Evolutionary conservation across 1,140 invertebrate species (phyloP).

Genomic region (Aphelenchoides fujianensis): DNA sequence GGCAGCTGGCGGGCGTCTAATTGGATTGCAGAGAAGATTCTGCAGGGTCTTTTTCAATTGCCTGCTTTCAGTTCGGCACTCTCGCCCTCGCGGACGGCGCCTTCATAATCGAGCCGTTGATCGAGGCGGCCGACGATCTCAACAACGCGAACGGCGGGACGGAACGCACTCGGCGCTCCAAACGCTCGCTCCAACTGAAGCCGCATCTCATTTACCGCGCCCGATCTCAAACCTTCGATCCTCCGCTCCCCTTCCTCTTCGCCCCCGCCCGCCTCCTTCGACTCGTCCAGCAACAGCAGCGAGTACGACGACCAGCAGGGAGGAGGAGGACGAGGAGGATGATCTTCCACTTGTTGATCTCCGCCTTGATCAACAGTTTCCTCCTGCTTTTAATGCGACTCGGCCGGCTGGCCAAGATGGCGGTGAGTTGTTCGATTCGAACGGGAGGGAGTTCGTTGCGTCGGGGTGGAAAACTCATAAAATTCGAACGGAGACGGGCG

Average conservation of each 20-base stretch:
- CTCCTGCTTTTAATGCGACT: background rate
- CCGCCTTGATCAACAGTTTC: too few species aligned
- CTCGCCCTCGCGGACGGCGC: constrained; percentile 51
- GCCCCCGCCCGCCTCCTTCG: background rate
- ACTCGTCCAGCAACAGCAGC: background rate
- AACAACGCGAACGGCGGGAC: constrained; percentile 12
- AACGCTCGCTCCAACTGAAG: constrained; percentile 18
- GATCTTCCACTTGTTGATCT: too few species aligned
- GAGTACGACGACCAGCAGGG: background rate
- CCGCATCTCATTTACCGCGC: constrained; percentile 44
- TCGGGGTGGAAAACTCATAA: background rate
- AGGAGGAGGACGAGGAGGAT: background rate
- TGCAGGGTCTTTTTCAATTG: constrained; percentile 21
- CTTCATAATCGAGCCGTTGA: constrained; percentile 56
- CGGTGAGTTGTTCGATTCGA: background rate
- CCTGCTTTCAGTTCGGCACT: constrained; percentile 50
- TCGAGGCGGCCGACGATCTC: constrained; percentile 18
- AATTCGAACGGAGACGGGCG: background rate
- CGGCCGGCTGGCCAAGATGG: constrained; percentile 3
- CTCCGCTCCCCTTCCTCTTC: background rate
- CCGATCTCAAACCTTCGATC: constrained; percentile 10
- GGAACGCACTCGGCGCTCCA: background rate
- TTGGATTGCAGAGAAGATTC: constrained; percentile 16
- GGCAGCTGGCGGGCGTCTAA: background rate
- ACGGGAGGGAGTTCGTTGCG: background rate